Percentiles rank a stretch among this genome's conserved stretches.
phyloP scores from a whole-genome alignment of 1,140 invertebrate species.

The Bicyclus anynana region DNA sequence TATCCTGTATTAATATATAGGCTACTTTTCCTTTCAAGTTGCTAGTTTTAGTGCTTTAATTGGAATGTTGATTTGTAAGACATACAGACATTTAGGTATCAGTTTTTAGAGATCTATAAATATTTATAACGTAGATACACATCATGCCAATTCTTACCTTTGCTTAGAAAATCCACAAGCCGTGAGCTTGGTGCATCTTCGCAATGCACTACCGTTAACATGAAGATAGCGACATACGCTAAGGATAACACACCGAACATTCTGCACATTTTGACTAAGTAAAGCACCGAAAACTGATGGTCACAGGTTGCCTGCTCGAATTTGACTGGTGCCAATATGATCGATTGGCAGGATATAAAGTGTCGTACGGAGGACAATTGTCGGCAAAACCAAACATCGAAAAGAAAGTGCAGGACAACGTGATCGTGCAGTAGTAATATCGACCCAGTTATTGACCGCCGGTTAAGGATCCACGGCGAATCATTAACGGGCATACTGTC shows the following conservation, averaged over 20 bases:
- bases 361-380: conserved; percentile 62
- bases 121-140: too few species aligned
- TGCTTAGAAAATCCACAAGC: conserved; percentile 43
- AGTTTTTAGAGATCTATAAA: too few species aligned
- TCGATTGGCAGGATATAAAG: conserved; percentile 69
- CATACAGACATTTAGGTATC: too few species aligned
- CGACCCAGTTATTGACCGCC: conserved; percentile 49
- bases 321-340: conserved; percentile 60
- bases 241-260: conserved; percentile 54
- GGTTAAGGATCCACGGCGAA: conserved; percentile 60
- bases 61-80: too few species aligned
- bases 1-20: too few species aligned
- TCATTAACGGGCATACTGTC: conserved; percentile 56
- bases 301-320: conserved; percentile 38
- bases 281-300: conserved; percentile 38
- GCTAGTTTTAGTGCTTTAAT: too few species aligned
- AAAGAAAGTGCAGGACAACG: conserved; percentile 72
- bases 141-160: conserved; percentile 39
- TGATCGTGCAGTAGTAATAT: conserved; percentile 64
- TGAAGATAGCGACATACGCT: conserved; percentile 54
- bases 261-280: conserved; percentile 50
- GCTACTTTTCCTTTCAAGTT: too few species aligned
- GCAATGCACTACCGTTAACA: conserved; percentile 50
- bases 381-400: conserved; percentile 61
- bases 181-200: conserved; percentile 32